Evolutionary conservation across 2,113 vertebrate genomes (phyloP), one percentile per base, ranked within the genome.

Genomic region (Sander lucioperca): DNA sequence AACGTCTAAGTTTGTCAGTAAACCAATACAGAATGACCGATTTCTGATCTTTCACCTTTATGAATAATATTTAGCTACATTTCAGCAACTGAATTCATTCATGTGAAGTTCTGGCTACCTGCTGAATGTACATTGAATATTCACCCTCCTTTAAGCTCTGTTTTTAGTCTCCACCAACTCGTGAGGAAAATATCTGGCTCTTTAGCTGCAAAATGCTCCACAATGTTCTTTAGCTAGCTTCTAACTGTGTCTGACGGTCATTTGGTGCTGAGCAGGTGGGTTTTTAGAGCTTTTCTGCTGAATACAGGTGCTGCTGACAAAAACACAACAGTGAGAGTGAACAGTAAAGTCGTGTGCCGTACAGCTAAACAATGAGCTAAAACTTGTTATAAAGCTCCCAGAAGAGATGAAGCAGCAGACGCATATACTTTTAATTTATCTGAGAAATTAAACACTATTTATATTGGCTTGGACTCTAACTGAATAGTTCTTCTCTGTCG

Each of bases 361-460:
- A 39, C 7, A 39, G 14, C 61, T 54, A 6, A 64, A n/a, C n/a
- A 64, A 27, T 11, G 21, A 27, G 5, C 48, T 54, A n/a, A 19
- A 56, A 43, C 19, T 48, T 19, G n/a, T 66, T 48, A 23, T 36
- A n/a, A 23, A 33, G 19, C 72, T 66, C 30, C 16, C 53, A 53
- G 59, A 39, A 25, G 54, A 57, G 83, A 80, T 65, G 82, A 84
- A 80, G 56, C 84, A 77, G 80, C 85, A 87, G 67, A 69, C 66
- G 51, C 74, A 36, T 36, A 47, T 36, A 47, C 82, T 83, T 25
- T 80, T 87, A 87, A 93, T 93, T 71, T 86, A 77, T 75, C 82
- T 1, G 69, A 88, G 80, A 89, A 93, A 91, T 94, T 80, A 91
- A 93, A 93, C 47, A 69, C 83, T 85, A 82, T 94, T 93, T 93